Percentiles rank a stretch among this genome's conserved stretches.
Conservation (phyloP, 2,113 vertebrate species). For the Myotis lucifugus region DNA sequence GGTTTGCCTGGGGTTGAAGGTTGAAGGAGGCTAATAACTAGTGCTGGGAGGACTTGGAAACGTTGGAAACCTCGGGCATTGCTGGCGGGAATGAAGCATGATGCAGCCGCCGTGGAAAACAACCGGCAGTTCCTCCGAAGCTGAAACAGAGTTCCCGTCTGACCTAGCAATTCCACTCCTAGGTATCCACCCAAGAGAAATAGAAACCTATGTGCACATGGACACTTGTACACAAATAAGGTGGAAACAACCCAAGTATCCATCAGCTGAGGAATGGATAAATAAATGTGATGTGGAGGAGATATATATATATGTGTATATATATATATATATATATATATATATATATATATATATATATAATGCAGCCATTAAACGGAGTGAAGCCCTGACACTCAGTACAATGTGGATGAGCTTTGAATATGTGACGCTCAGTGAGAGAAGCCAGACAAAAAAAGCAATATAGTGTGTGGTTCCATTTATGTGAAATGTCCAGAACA, state of each 20-base stretch:
- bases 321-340: not conserved
- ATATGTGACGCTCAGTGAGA: not conserved
- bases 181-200: not conserved
- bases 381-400: not conserved
- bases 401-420: not conserved
- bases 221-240: not conserved
- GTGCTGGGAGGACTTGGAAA: not conserved
- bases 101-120: not conserved
- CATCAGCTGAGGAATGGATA: not conserved
- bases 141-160: not conserved
- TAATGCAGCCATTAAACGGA: not conserved
- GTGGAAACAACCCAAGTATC: not conserved
- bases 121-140: not conserved
- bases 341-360: not conserved
- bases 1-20: not conserved
- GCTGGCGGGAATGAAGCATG: not conserved
- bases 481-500: not conserved
- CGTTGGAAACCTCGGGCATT: not conserved
- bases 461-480: not conserved
- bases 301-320: no score
- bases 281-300: not conserved
- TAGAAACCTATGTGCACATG: not conserved
- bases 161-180: not conserved
- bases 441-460: not conserved
- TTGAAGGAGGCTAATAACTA: not conserved